phyloP scores from a whole-genome alignment of 53 echinoderm and acorn worm genomes.

The Paracentrotus lividus region DNA sequence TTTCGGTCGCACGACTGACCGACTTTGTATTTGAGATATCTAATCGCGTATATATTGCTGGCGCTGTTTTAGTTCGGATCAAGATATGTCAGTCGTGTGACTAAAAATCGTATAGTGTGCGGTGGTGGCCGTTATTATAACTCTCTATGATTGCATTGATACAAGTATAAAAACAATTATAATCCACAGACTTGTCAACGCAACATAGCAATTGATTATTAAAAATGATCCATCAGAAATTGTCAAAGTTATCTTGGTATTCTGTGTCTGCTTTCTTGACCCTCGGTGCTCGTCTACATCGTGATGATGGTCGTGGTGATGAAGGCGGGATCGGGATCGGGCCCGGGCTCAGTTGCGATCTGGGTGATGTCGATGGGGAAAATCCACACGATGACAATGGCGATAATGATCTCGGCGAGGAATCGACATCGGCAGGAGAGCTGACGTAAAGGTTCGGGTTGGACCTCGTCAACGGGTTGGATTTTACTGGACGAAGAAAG shows the following conservation, averaged over 20 bases:
- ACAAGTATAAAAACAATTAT: too few species aligned
- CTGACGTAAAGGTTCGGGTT: conserved; percentile 24
- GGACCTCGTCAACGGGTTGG: conserved; percentile 24
- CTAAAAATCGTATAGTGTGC: too few species aligned
- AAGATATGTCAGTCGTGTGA: too few species aligned
- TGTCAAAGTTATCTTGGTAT: conserved; percentile 33
- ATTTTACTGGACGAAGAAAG: neutral
- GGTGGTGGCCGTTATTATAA: too few species aligned
- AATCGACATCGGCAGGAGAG: neutral
- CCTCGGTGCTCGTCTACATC: conserved; percentile 4
- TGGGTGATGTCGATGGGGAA: conserved; percentile 24
- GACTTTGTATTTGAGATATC: too few species aligned
- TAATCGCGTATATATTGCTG: too few species aligned
- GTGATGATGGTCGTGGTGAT: conserved; percentile 31
- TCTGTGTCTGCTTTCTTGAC: neutral
- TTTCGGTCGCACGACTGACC: too few species aligned
- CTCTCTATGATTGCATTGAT: too few species aligned
- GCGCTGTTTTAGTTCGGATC: too few species aligned
- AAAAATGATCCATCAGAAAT: neutral
- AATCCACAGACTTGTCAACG: too few species aligned
- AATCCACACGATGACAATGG: neutral
- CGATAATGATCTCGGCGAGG: neutral
- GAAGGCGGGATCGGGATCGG: conserved; percentile 51
- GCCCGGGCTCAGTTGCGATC: neutral
- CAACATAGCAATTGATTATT: too few species aligned